These are phyloP conservation scores for Catocala sponsa DNA, from an alignment of 2,888 invertebrate species.

Conservation along the genomic window DNA sequence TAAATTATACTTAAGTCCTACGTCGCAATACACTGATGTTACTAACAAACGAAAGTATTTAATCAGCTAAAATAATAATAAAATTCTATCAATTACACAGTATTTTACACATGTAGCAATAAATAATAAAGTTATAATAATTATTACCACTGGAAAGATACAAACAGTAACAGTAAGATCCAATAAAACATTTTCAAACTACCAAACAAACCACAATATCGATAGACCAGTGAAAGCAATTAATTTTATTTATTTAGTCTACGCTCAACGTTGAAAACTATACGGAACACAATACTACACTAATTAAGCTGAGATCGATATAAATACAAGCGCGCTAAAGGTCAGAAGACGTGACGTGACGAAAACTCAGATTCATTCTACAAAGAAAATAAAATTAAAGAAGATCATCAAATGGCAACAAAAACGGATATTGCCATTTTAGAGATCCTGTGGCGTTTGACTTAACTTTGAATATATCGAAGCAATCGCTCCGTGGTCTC, in stretches of 20 bases:
- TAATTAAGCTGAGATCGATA: slow-evolving; percentile 1
- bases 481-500: background rate
- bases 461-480: slow-evolving; percentile 5
- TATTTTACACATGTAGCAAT: too few species aligned
- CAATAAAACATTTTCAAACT: too few species aligned
- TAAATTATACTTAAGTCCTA: too few species aligned
- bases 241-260: background rate
- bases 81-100: too few species aligned
- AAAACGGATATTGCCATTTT: slow-evolving; percentile 36
- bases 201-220: too few species aligned
- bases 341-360: background rate
- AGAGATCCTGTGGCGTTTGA: slow-evolving; percentile 22
- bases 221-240: too few species aligned
- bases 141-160: too few species aligned
- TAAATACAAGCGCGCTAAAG: slow-evolving; percentile 6
- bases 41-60: too few species aligned
- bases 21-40: too few species aligned
- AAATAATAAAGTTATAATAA: too few species aligned
- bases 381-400: slow-evolving; percentile 43
- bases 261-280: background rate
- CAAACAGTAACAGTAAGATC: too few species aligned
- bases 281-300: background rate
- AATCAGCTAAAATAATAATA: too few species aligned
- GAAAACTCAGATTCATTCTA: slow-evolving; percentile 34
- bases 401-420: slow-evolving; percentile 30